These are phyloP conservation scores for Carterocephalus palaemon DNA, from an alignment of 2,888 invertebrate species.

Conservation along the genomic window DNA sequence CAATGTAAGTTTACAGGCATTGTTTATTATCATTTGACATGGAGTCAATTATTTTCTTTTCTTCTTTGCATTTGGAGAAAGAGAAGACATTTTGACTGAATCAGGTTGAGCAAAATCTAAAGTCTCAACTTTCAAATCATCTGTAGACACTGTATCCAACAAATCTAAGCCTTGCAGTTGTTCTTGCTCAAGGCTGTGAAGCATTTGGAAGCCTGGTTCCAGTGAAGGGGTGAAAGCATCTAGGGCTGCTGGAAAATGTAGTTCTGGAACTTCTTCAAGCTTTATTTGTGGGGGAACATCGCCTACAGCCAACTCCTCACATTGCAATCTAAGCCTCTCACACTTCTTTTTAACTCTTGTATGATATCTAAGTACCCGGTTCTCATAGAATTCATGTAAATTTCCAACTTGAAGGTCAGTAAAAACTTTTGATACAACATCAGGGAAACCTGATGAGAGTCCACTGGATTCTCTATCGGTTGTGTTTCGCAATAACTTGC, in stretches of 20 bases:
- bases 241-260: constrained; percentile 74
- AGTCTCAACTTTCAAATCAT: constrained; percentile 68
- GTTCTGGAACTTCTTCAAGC: constrained; percentile 73
- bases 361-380: constrained; percentile 61
- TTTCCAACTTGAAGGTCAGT: constrained; percentile 65
- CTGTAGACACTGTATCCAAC: constrained; percentile 57
- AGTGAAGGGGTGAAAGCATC: constrained; percentile 78
- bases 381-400: constrained; percentile 67
- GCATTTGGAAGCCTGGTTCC: constrained; percentile 82
- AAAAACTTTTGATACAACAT: constrained; percentile 70
- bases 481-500: constrained; percentile 61
- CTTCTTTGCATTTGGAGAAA: constrained; percentile 67
- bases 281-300: constrained; percentile 63
- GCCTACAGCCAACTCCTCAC: constrained; percentile 57
- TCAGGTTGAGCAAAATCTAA: constrained; percentile 67
- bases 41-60: constrained; percentile 70
- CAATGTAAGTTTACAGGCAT: too few relatives aligned
- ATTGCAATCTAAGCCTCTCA: constrained; percentile 48
- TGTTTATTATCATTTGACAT: too few relatives aligned
- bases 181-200: constrained; percentile 81
- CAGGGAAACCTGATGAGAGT: constrained; percentile 64
- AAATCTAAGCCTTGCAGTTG: constrained; percentile 68
- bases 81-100: constrained; percentile 48
- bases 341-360: constrained; percentile 57
- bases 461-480: constrained; percentile 67